A percentile compares a stretch with the other conserved stretches of the same genome.
phyloP scores from a whole-genome alignment of 2,113 vertebrate genomes.

The Catharus bicknelli region DNA sequence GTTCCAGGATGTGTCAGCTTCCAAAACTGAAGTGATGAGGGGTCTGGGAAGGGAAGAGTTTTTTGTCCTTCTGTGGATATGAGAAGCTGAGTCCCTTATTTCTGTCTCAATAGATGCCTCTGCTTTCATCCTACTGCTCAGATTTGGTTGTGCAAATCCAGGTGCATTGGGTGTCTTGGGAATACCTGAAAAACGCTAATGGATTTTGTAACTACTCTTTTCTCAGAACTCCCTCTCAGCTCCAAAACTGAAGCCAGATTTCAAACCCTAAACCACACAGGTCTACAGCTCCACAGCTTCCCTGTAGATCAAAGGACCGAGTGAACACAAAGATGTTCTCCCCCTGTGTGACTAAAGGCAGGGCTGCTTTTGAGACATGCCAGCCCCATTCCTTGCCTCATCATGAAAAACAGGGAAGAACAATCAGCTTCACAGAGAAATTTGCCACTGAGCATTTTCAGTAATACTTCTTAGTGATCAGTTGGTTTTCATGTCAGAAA shows the following conservation, averaged over 20 bases:
- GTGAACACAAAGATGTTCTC: slow-evolving; percentile 1
- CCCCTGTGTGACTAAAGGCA: slow-evolving; percentile 9
- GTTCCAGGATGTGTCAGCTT: background rate
- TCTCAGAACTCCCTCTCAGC: slow-evolving; percentile 26
- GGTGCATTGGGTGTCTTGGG: background rate
- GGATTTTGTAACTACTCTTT: background rate
- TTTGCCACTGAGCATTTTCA: slow-evolving; percentile 38
- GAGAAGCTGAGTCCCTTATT: background rate
- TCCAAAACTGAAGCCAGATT: slow-evolving; percentile 32
- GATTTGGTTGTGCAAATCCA: background rate
- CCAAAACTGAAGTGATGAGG: background rate
- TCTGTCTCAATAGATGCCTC: background rate
- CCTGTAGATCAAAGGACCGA: background rate
- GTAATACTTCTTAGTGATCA: slow-evolving; percentile 14
- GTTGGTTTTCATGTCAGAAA: slow-evolving; percentile 22
- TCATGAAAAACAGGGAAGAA: slow-evolving; percentile 53
- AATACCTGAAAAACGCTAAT: slow-evolving; percentile 15
- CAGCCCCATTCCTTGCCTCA: slow-evolving; percentile 26
- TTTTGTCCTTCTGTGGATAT: background rate
- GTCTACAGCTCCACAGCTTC: slow-evolving; percentile 21
- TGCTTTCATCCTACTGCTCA: background rate
- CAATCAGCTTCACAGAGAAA: slow-evolving; percentile 43
- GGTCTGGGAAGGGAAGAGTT: background rate
- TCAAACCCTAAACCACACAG: slow-evolving; percentile 38
- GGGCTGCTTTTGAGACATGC: slow-evolving; percentile 28